Evolutionary conservation across 2,888 invertebrate genomes (phyloP), one percentile per base, ranked within the genome.

Genomic region (Apotomis betuletana): DNA sequence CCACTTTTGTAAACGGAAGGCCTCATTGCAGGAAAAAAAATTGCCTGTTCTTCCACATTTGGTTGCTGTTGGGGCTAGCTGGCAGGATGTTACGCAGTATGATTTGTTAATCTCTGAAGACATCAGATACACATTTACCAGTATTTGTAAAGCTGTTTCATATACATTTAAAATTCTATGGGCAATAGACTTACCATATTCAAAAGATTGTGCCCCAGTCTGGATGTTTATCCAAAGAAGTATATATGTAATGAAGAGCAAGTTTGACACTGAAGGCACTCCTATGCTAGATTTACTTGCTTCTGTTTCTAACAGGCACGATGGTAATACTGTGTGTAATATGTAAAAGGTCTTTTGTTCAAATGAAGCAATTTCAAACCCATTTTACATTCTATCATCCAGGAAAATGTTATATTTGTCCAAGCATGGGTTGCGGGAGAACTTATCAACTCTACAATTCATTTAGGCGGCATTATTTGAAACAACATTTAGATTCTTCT

Each of bases 251-350:
- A 67, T 67, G 46, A 67, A 49, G 44, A 67, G 65, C 13, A 65
- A 67, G 57, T 67, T 46, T 15, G 57, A 67, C 57, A 67, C 15
- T 27, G 65, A 67, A 57, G 67, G 67, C 44, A 67, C 67, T 8
- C 67, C 58, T 41, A 67, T 59, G 67, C 52, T 67, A 58, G 67
- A 59, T 59, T 67, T 67, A 15, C 67, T 67, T 38, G 67, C 59
- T 51, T 67, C 67, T 51, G 36, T 67, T 67, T 59, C 59, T 51
- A 59, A 67, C 49, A 67, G 38, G 5, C 67, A 59, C 8, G 51
- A 67, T 67, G 65, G 49, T 67, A 27, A 27, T 27, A 59, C 67
- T 38, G 67, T 67, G 59, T n/a, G 59, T 51, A 59, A 36, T 58
- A 67, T 67, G 57, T 65, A 57, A 65, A 65, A 54, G 55, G 44